Evolutionary conservation across 2,888 invertebrate species (phyloP), one percentile per base, ranked within the genome.

Genomic region (Drosophila mettleri): DNA sequence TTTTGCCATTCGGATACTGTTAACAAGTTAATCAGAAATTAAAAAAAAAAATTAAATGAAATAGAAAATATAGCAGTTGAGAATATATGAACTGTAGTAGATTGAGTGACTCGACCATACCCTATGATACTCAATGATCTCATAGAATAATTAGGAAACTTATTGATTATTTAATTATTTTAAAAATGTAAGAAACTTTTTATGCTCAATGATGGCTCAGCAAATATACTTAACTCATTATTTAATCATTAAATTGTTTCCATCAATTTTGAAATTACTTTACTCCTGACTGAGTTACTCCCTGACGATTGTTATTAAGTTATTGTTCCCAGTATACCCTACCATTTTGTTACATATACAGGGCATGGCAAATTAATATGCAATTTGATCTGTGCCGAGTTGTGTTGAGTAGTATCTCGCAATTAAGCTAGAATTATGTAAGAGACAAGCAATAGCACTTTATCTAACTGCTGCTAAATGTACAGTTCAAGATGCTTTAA

Each of bases 11-110:
- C 76, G 74, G 71, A 84, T 88, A 86, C 85, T 85, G 85, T 85
- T 85, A 85, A 85, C 85, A 85, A 85, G 85, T 88, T 86, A 78
- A 85, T 88, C 88, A 85, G 76, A 77, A 69, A 74, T 77, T 64
- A 72, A 64, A 58, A 57, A 55, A 36, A 49, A 59, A 38, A 36
- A 24, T 49, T 27, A 29, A 51, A 38, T 54, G 39, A 41, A 39
- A 53, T 53, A 49, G 29, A 68, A 51, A 68, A 57, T 39, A 38
- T 43, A 65, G n/a, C 27, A 49, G 60, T n/a, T 18, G 8, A 51
- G 31, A 38, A 12, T 7, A 9, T 29, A 4, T 18, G 10, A 5
- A 1, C 2, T 9, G 18, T 33, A 7, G 0, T n/a, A n/a, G n/a
- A n/a, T n/a, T n/a, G n/a, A n/a, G 5, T 12, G 14, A 16, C 34